A percentile compares a stretch with the other conserved stretches of the same genome.
phyloP scores from a whole-genome alignment of 2,888 invertebrate genomes.

The Agonopterix heracliana region DNA sequence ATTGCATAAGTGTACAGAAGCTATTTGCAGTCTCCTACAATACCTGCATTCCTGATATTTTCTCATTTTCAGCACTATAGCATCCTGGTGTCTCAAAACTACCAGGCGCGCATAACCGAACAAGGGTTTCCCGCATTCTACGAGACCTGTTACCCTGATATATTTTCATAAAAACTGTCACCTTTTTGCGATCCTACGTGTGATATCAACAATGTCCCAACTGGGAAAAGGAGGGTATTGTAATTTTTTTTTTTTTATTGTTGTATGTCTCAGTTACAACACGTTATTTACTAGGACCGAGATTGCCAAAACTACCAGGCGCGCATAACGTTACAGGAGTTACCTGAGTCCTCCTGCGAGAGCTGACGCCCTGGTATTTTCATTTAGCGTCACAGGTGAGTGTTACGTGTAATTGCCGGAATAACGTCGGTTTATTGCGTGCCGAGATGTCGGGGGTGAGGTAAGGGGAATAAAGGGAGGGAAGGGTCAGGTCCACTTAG shows the following conservation, averaged over 20 bases:
- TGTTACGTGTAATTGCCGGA: conserved; percentile 41
- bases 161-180: no score
- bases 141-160: no score
- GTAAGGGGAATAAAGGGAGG: conserved; percentile 15
- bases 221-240: no score
- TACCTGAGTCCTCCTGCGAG: not conserved
- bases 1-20: no score
- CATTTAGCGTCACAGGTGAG: conserved; percentile 52
- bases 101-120: conserved; percentile 10
- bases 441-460: conserved; percentile 6
- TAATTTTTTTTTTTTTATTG: no score
- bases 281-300: no score
- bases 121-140: not conserved
- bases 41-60: no score
- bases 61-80: no score
- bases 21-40: no score
- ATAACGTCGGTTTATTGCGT: conserved; percentile 5
- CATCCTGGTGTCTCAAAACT: not conserved
- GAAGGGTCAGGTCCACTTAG: conserved; percentile 20
- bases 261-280: no score
- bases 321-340: conserved; percentile 4
- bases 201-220: no score
- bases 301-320: conserved; percentile 4
- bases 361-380: conserved; percentile 38
- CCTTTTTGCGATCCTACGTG: no score